Percentiles rank a stretch among this genome's conserved stretches.
Evolutionary conservation across 2,113 vertebrate species (phyloP).

Genomic region (Athene noctua): DNA sequence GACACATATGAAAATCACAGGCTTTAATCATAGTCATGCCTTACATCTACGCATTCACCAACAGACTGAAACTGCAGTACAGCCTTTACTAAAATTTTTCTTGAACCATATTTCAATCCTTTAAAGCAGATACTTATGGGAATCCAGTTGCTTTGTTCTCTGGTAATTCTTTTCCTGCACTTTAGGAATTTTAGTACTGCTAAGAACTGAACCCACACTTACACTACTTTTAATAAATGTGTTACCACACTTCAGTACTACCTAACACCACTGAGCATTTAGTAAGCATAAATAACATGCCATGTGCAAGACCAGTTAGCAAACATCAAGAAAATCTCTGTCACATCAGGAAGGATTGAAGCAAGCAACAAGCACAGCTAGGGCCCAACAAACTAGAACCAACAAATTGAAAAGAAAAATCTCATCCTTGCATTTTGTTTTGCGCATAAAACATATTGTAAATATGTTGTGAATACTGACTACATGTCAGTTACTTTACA

Average conservation of each 20-base stretch:
- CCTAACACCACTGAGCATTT: background rate
- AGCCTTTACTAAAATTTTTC: background rate
- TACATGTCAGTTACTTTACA: background rate
- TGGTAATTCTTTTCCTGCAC: background rate
- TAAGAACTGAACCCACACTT: background rate
- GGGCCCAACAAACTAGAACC: background rate
- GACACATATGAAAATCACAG: background rate
- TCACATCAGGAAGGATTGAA: background rate
- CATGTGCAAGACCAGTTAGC: background rate
- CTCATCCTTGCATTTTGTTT: background rate
- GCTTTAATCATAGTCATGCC: background rate
- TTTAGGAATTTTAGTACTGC: background rate
- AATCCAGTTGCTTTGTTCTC: background rate
- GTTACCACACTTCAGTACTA: background rate
- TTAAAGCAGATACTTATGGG: background rate
- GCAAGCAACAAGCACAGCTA: background rate
- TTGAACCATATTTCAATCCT: background rate
- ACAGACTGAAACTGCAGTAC: background rate
- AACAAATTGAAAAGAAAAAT: background rate
- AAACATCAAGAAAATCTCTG: background rate
- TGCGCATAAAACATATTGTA: background rate
- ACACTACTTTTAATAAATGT: background rate
- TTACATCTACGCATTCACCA: background rate
- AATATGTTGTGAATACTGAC: background rate
- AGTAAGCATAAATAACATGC: background rate